Conservation (phyloP, 1,140 invertebrate species). For the Drosophila ananassae region DNA sequence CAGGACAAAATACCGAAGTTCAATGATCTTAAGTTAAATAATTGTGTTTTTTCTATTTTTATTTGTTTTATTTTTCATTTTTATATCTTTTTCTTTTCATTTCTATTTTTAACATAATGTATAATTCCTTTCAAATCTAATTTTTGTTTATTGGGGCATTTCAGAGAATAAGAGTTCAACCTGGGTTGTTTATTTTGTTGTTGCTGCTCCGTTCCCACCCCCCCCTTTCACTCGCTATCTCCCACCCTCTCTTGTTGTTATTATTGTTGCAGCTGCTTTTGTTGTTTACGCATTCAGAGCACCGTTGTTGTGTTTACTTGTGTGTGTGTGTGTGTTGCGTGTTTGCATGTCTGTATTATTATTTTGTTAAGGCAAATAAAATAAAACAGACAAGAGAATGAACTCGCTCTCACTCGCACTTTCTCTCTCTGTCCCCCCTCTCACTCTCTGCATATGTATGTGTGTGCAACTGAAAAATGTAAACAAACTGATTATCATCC, state of each 20-base stretch:
- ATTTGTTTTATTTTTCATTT: neutral
- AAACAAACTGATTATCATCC: conserved; percentile 84
- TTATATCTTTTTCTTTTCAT: neutral
- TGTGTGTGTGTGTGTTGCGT: conserved; percentile 35
- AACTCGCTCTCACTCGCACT: conserved; percentile 39
- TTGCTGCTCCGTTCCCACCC: conserved; percentile 17
- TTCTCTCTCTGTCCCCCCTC: conserved; percentile 10
- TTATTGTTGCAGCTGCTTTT: conserved; percentile 77
- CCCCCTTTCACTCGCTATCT: neutral
- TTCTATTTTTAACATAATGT: neutral
- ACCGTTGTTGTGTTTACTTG: conserved; percentile 5
- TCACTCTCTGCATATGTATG: conserved; percentile 10
- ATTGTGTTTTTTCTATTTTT: too few species aligned
- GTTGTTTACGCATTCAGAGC: conserved; percentile 74
- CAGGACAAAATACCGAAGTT: neutral
- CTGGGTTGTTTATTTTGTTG: conserved; percentile 51
- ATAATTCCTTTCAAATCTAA: neutral
- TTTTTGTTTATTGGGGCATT: conserved; percentile 30
- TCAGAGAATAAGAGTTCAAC: conserved; percentile 30
- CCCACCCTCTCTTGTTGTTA: conserved; percentile 16
- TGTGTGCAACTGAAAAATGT: conserved; percentile 81
- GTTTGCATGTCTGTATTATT: conserved; percentile 76
- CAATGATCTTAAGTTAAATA: conserved; percentile 9
- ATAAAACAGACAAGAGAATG: conserved; percentile 68
- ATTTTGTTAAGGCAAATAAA: conserved; percentile 80